Base-by-base conservation (phyloP, 2,888 invertebrate genomes). In the Callinectes sapidus region DNA sequence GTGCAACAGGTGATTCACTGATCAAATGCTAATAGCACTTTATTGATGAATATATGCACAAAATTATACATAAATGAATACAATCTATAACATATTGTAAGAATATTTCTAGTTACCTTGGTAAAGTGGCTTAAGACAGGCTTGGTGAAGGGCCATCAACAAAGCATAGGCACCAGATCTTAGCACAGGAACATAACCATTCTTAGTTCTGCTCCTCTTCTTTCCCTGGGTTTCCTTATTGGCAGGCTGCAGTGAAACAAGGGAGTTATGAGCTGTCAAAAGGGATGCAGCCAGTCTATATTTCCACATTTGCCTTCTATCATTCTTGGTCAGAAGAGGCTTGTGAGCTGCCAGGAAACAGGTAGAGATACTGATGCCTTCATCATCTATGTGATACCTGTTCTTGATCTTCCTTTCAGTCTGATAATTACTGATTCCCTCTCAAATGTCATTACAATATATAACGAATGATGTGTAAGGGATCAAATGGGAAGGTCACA, bases 151-250 rank as follows among this genome's bases (percentile, higher is more conserved):
- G 54, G 93, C 71, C 28, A 93, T 54, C 13, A 93, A 87, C 32
- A 93, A 10, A 66, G 91, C 93, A 89, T 91, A 91, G 42, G 93
- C 91, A 35, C 91, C 93, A 77, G 93, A 93, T 61, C 93, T 91
- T 8, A 77, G 42, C 10, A 66, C 77, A 42, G 93, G 93, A 8
- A 93, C n/a, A 39, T 93, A 93, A 13, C 87, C 13, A 5, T 28
- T 48, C 28, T 32, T 18, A 55, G 61, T n/a, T 48, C 23, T 35
- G 35, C n/a, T 85, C 39, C 77, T 90, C 32, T 32, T 86, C 23
- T 39, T 42, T 39, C 61, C 48, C 39, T 8, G 14, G 16, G 14
- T 28, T 32, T 90, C 54, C n/a, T 81, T 35, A 81, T n/a, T 81
- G 14, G 16, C 18, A 81, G 3, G 32, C 81, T 81, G 81, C 32